Evolutionary conservation across 2,113 vertebrate genomes (phyloP).

Genomic region (Phycodurus eques): DNA sequence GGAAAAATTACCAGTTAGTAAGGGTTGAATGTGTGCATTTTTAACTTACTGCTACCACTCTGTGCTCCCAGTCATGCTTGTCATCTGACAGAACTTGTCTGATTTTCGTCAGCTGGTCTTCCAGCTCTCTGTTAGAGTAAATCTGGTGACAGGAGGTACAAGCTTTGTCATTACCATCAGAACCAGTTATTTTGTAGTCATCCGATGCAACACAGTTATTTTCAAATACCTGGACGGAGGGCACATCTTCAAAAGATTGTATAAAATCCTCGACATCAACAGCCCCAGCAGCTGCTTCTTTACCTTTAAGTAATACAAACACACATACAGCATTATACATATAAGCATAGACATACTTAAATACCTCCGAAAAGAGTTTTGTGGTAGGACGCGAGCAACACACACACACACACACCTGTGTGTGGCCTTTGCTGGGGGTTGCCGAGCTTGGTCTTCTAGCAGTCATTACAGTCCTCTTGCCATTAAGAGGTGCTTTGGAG

Average conservation of each 20-base stretch:
- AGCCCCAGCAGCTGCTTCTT: constrained; percentile 89
- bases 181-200: background rate
- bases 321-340: background rate
- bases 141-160: constrained; percentile 71
- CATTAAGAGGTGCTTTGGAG: constrained; percentile 83
- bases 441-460: constrained; percentile 82
- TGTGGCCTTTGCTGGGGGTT: constrained; percentile 75
- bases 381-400: background rate
- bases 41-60: constrained; percentile 85
- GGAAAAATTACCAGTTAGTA: background rate
- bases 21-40: background rate
- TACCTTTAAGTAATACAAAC: constrained; percentile 55
- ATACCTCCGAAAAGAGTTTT: constrained; percentile 19
- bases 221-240: constrained; percentile 80
- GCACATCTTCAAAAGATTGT: constrained; percentile 93
- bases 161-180: background rate
- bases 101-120: constrained; percentile 92
- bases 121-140: constrained; percentile 91
- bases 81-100: constrained; percentile 93
- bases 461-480: constrained; percentile 77
- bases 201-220: background rate
- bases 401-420: constrained; percentile 71
- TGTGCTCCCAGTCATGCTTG: constrained; percentile 97
- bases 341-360: background rate
- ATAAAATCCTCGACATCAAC: constrained; percentile 97